Percentiles rank a stretch among this genome's conserved stretches.
These are phyloP conservation scores for Rhagonycha lutea DNA, from an alignment of 2,888 invertebrate species.

Conservation along the genomic window DNA sequence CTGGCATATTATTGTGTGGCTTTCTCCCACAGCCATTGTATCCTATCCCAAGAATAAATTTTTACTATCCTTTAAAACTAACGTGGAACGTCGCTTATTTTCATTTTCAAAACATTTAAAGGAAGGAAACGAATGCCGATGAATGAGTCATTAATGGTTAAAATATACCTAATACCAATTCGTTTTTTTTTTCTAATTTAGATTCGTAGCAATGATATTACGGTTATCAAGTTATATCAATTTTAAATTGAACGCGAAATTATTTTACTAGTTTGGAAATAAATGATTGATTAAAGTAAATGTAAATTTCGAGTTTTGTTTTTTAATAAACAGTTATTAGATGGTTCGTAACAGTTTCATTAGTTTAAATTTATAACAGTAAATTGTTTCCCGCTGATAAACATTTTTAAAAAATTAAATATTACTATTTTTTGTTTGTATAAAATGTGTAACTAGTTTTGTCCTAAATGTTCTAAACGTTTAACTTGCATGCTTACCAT, in stretches of 20 bases:
- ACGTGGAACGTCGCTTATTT: not conserved
- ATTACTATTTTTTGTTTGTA: not conserved
- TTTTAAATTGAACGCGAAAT: constrained; percentile 3
- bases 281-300: constrained; percentile 3
- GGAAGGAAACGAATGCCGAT: constrained; percentile 1
- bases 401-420: not conserved
- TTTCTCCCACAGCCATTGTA: constrained; percentile 23
- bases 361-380: constrained; percentile 5
- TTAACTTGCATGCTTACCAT: not conserved
- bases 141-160: not conserved
- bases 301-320: constrained; percentile 2
- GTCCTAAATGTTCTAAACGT: constrained; percentile 1
- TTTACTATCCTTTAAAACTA: not conserved
- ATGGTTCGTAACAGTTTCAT: constrained; percentile 1
- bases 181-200: not conserved
- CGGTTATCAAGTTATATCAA: constrained; percentile 1
- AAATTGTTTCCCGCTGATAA: constrained; percentile 2
- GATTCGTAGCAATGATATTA: not conserved
- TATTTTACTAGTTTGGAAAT: constrained; percentile 3
- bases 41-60: constrained; percentile 2
- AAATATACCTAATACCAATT: not conserved
- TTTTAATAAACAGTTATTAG: constrained; percentile 4
- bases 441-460: constrained; percentile 3
- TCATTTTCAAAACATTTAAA: not conserved
- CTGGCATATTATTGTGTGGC: constrained; percentile 25